Base-by-base conservation (phyloP, 2,888 invertebrate genomes). In the Drosophila paramelanica region DNA sequence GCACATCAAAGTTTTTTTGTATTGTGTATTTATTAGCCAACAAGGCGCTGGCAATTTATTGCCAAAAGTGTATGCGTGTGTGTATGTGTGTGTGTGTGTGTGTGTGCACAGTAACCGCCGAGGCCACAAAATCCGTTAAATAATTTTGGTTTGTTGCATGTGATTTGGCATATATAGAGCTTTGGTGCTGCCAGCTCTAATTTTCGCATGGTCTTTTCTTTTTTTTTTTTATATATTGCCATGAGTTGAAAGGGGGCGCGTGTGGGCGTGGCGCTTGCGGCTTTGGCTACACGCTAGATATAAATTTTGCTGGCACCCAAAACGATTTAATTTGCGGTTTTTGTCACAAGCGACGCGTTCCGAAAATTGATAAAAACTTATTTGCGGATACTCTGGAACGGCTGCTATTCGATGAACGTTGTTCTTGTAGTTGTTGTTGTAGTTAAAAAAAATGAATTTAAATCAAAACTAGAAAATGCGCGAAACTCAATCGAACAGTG, bases 321-420 rank as follows among this genome's bases (percentile, higher is more conserved):
- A 87, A 81, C 84, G 86, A 88, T 89, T 88, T 89, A 88, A 88
- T 88, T 88, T 89, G 89, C 83, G 88, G 86, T 81, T 89, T 74
- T 75, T 70, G 65, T 71, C 80, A 80, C 77, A 52, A 59, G 52
- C 69, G 69, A 62, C 49, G 67, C 67, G 51, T 50, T 64, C 53
- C 31, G 64, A 66, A 78, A 79, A 81, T 73, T 80, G 69, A 83
- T 77, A 73, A 81, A 81, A 79, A 74, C 55, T 69, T 74, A 65
- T 81, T 75, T 70, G 70, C 41, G 58, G 52, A 70, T 62, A 57
- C 64, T 42, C 58, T 25, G 53, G 13, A 13, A 36, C 11, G 3
- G 42, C 13, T 38, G 27, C 46, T 31, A 4, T 23, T 23, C 23
- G 20, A 10, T 14, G 27, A 27, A 2, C 20, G n/a, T 31, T 31